Conservation (phyloP, 2,113 vertebrate genomes). For the Collichthys lucidus region DNA sequence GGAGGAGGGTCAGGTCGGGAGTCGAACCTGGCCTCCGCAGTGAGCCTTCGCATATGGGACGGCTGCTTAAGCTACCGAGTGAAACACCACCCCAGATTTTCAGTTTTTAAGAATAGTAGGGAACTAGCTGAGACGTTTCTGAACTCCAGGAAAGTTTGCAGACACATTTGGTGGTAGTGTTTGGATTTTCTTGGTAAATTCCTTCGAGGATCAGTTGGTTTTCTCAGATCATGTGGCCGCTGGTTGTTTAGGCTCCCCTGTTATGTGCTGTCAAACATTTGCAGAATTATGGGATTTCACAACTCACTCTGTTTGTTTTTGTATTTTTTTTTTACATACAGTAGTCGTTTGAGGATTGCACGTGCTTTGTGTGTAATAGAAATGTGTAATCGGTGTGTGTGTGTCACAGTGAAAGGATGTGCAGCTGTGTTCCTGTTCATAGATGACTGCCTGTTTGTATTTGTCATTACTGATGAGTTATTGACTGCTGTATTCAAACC, state of each 20-base stretch:
- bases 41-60: too few species aligned
- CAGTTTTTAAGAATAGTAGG: background rate
- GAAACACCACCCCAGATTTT: too few species aligned
- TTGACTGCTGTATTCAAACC: slow-evolving; percentile 68
- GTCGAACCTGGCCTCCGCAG: too few species aligned
- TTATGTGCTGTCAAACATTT: slow-evolving; percentile 58
- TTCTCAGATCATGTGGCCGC: slow-evolving; percentile 36
- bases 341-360: slow-evolving; percentile 9
- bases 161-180: slow-evolving; percentile 49
- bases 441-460: slow-evolving; percentile 66
- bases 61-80: too few species aligned
- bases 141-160: slow-evolving; percentile 28
- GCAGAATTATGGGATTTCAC: slow-evolving; percentile 23
- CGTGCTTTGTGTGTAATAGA: background rate
- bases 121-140: background rate
- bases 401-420: slow-evolving; percentile 40
- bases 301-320: slow-evolving; percentile 3
- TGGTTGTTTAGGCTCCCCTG: slow-evolving; percentile 50
- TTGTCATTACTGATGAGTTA: slow-evolving; percentile 73
- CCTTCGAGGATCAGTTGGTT: slow-evolving; percentile 16
- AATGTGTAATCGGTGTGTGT: slow-evolving; percentile 35
- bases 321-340: slow-evolving; percentile 3
- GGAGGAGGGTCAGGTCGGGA: too few species aligned
- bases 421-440: slow-evolving; percentile 46
- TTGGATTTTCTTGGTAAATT: slow-evolving; percentile 39